Evolutionary conservation across 2,797 vertebrate genomes (phyloP).

Genomic region (Eleutherodactylus coqui): DNA sequence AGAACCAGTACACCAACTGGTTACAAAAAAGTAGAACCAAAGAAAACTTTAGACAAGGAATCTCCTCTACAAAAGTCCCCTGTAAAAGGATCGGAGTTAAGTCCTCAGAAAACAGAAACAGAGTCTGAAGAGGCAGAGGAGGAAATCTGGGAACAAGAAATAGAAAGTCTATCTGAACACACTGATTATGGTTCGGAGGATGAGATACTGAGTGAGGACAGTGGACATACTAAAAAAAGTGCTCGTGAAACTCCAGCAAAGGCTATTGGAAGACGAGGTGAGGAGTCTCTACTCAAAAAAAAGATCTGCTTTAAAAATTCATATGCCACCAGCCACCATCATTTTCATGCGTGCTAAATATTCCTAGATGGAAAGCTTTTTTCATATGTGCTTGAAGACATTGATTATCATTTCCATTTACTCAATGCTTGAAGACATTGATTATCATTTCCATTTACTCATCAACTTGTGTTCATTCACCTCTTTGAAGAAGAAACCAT

Average conservation of each 20-base stretch:
- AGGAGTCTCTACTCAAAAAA: slow-evolving; percentile 74
- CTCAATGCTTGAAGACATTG: slow-evolving; percentile 64
- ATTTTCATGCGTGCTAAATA: slow-evolving; percentile 58
- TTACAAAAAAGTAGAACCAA: slow-evolving; percentile 74
- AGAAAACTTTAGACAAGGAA: slow-evolving; percentile 72
- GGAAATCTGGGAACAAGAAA: slow-evolving; percentile 80
- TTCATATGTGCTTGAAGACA: slow-evolving; percentile 49
- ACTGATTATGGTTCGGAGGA: slow-evolving; percentile 75
- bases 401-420: slow-evolving; percentile 62
- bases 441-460: slow-evolving; percentile 66
- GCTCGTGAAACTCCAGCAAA: slow-evolving; percentile 83
- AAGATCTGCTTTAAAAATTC: slow-evolving; percentile 67
- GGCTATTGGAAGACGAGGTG: slow-evolving; percentile 84
- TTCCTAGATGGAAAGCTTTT: slow-evolving; percentile 57
- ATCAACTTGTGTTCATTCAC: slow-evolving; percentile 63
- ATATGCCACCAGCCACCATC: slow-evolving; percentile 48
- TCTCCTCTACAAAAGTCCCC: slow-evolving; percentile 61
- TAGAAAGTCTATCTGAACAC: slow-evolving; percentile 74
- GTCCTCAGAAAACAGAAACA: slow-evolving; percentile 62
- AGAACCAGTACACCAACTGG: slow-evolving; percentile 67
- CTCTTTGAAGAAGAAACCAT: slow-evolving; percentile 59
- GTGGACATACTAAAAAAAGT: slow-evolving; percentile 71
- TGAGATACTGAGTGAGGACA: slow-evolving; percentile 74
- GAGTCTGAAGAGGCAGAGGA: slow-evolving; percentile 78
- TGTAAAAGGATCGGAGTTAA: slow-evolving; percentile 66